Conservation (phyloP, 2,797 vertebrate species). For the Galago senegalensis region DNA sequence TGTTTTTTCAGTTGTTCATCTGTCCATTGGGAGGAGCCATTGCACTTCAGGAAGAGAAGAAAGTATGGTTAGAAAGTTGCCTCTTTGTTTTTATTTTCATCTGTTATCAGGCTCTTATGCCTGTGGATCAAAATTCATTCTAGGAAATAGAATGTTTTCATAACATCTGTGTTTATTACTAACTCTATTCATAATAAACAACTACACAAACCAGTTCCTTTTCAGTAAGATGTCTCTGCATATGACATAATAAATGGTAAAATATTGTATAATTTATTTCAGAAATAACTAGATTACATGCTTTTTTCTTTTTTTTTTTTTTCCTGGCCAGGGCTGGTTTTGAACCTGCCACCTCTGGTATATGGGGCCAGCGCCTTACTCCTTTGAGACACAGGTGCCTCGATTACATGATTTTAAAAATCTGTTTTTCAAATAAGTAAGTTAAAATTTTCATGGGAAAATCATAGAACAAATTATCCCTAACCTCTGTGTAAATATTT, state of each 20-base stretch:
- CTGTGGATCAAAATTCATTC: slow-evolving; percentile 39
- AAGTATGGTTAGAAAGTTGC: background rate
- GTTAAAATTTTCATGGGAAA: slow-evolving; percentile 10
- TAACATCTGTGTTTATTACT: slow-evolving; percentile 17
- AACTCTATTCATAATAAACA: background rate
- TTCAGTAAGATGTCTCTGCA: background rate
- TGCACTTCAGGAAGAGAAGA: slow-evolving; percentile 59
- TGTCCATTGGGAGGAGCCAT: slow-evolving; percentile 83
- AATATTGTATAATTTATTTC: background rate
- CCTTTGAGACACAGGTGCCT: too few relatives aligned
- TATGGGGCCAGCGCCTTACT: too few relatives aligned
- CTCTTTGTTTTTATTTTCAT: slow-evolving; percentile 14
- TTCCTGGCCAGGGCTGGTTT: too few relatives aligned
- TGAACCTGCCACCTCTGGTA: too few relatives aligned
- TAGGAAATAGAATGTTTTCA: slow-evolving; percentile 14
- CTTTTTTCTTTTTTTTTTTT: background rate
- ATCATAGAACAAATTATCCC: background rate
- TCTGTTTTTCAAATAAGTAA: background rate
- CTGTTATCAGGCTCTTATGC: background rate
- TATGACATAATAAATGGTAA: background rate
- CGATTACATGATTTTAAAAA: background rate
- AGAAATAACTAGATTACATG: slow-evolving; percentile 4
- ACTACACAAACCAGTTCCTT: background rate
- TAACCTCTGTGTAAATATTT: background rate
- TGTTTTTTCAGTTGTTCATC: slow-evolving; percentile 41